These are phyloP conservation scores for Eucidaris tribuloides DNA, from an alignment of 35 echinoderm and acorn worm genomes.

Conservation along the genomic window DNA sequence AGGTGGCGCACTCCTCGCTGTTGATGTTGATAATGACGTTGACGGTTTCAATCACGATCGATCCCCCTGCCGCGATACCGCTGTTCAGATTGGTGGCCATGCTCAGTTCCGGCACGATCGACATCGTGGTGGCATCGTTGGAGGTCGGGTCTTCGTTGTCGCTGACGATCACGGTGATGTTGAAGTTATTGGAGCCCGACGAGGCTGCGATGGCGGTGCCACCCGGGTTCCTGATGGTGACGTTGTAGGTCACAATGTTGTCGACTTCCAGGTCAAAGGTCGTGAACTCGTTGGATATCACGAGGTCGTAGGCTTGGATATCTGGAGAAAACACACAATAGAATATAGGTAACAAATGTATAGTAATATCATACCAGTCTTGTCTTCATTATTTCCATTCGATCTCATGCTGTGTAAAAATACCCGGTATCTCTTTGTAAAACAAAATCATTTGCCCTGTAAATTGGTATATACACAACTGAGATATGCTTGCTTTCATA, in stretches of 20 bases:
- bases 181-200: background rate
- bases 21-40: constrained; percentile 61
- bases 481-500: background rate
- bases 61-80: constrained; percentile 21
- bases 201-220: constrained; percentile 28
- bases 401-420: background rate
- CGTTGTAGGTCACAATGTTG: constrained; percentile 46
- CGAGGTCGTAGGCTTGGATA: constrained; percentile 32
- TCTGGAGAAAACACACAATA: constrained; percentile 22
- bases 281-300: background rate
- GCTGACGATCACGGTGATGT: constrained; percentile 23
- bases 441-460: background rate
- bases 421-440: background rate
- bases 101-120: background rate
- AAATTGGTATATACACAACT: background rate
- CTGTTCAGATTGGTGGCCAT: constrained; percentile 28
- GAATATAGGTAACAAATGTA: background rate
- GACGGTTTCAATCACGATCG: constrained; percentile 29
- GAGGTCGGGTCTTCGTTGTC: constrained; percentile 31
- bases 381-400: background rate
- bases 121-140: background rate
- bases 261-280: constrained; percentile 36
- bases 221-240: constrained; percentile 41
- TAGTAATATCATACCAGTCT: background rate
- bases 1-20: constrained; percentile 2